These are phyloP conservation scores for Phalloptychus januarius DNA, from an alignment of 2,797 vertebrate genomes.

Conservation along the genomic window DNA sequence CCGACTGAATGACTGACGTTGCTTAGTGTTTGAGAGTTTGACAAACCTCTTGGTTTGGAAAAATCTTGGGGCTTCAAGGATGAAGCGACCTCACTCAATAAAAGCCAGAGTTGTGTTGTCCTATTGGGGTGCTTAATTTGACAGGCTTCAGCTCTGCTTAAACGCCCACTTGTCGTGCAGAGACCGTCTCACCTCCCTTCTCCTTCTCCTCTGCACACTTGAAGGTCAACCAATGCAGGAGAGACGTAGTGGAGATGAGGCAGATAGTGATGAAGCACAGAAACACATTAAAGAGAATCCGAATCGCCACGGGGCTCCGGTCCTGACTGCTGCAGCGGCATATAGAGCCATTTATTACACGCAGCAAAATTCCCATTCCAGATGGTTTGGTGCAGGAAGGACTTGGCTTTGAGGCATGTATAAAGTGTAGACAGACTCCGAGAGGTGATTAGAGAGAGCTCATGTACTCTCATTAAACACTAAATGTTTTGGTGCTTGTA, in stretches of 20 bases:
- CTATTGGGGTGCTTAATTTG: constrained; percentile 67
- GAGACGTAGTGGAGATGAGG: constrained; percentile 50
- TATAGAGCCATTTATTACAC: constrained; percentile 55
- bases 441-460: constrained; percentile 38
- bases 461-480: constrained; percentile 35
- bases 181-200: constrained; percentile 37
- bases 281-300: constrained; percentile 59
- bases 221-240: constrained; percentile 73
- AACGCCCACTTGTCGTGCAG: constrained; percentile 58
- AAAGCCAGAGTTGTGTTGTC: constrained; percentile 46
- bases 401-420: constrained; percentile 52
- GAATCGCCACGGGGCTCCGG: constrained; percentile 49
- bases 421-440: constrained; percentile 29
- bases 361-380: constrained; percentile 64
- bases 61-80: constrained; percentile 71
- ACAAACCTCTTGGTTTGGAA: constrained; percentile 24
- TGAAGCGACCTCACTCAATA: constrained; percentile 61
- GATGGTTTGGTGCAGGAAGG: constrained; percentile 66
- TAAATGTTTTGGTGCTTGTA: constrained; percentile 11
- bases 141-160: constrained; percentile 66
- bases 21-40: constrained; percentile 44
- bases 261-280: constrained; percentile 47
- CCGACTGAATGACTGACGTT: constrained; percentile 62
- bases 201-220: constrained; percentile 41
- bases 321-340: constrained; percentile 49